phyloP scores from a whole-genome alignment of 2,797 vertebrate genomes.

The Coluber constrictor region DNA sequence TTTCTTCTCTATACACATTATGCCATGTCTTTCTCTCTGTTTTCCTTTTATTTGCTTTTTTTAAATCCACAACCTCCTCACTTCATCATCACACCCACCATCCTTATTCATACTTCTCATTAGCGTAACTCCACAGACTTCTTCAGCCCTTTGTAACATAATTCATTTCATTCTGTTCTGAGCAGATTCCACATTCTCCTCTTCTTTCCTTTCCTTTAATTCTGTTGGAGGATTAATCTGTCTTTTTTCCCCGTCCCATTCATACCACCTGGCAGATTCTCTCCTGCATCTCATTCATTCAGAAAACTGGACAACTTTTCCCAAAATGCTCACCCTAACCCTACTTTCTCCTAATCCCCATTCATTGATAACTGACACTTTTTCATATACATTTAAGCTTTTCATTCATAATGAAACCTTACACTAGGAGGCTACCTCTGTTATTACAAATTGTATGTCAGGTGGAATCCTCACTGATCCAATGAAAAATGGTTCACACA shows the following conservation, averaged over 20 bases:
- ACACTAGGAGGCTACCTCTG: background rate
- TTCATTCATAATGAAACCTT: background rate
- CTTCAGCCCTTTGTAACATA: background rate
- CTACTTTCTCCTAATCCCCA: background rate
- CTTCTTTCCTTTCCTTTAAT: background rate
- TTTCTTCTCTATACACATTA: background rate
- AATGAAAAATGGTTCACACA: background rate
- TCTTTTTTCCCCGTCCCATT: background rate
- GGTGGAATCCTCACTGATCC: background rate
- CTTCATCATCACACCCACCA: background rate
- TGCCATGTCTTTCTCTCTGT: background rate
- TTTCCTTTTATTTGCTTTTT: background rate
- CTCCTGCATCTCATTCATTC: background rate
- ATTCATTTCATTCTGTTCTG: background rate
- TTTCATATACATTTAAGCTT: background rate
- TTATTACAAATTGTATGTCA: background rate
- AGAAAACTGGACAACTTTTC: background rate
- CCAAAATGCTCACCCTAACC: background rate
- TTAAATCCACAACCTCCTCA: background rate
- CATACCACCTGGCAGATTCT: background rate
- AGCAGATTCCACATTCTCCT: background rate
- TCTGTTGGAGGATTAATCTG: background rate
- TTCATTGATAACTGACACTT: background rate
- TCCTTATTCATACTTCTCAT: background rate
- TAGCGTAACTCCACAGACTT: background rate